Evolutionary conservation across 2,888 invertebrate species (phyloP), one percentile per base, ranked within the genome.

Genomic region (Selenia dentaria): DNA sequence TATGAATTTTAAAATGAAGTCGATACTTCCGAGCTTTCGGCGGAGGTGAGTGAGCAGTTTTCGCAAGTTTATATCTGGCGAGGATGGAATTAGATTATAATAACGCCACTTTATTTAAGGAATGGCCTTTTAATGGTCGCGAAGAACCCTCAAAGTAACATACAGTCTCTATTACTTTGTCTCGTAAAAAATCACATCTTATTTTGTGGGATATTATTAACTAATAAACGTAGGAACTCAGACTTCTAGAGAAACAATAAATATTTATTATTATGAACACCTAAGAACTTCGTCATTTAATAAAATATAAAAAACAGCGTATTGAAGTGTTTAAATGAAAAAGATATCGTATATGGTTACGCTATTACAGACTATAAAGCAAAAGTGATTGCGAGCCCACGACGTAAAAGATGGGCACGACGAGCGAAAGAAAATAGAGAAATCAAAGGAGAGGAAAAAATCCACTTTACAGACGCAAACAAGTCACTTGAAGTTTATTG

Each of bases 401-500:
- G 65, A 63, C 64, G 65, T 60, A 59, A 59, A 64, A 64, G 62
- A 62, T 62, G 9, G 40, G 39, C 14, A 27, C 40, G 26, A 8
- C 46, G 35, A 39, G 57, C 62, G 66, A 70, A 74, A 67, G 71
- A 74, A 79, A 80, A 82, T 76, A 73, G 73, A 79, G 74, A 75
- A 86, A 84, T 81, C 79, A 74, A 79, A 79, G 68, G 71, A 67
- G 77, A 83, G 79, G 79, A 87, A 88, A 88, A 89, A 87, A 87
- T 84, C 86, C 85, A 87, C 86, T 89, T 88, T 87, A 83, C 81
- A 85, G 84, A 90, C 86, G 83, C 83, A 89, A 90, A 89, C 90
- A 89, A 90, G 85, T 90, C 90, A 88, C 90, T 90, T 89, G 86
- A 90, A 89, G 82, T 90, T 90, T 90, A 90, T 90, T 88, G 90